Conservation (phyloP, 2,113 vertebrate species). For the Martes martes region DNA sequence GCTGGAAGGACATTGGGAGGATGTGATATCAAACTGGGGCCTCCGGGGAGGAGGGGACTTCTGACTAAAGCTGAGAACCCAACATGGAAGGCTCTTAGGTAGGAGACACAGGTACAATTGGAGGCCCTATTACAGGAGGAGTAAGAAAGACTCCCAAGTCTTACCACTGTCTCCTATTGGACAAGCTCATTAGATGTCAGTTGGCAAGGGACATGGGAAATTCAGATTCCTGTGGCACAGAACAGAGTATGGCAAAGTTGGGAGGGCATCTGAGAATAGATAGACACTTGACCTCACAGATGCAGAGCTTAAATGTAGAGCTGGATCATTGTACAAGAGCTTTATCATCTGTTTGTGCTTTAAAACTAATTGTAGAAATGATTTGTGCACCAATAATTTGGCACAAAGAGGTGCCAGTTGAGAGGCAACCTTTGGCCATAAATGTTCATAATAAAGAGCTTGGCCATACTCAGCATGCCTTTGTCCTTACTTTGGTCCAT, state of each 20-base stretch:
- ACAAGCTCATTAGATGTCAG: background rate
- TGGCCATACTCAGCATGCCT: rapidly evolving
- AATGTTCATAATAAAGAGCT: background rate
- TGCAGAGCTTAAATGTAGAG: background rate
- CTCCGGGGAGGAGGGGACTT: too few relatives aligned
- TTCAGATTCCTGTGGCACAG: background rate
- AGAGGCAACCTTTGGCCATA: background rate
- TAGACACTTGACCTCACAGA: too few relatives aligned
- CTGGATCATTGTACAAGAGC: background rate
- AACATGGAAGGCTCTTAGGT: background rate
- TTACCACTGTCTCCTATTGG: background rate
- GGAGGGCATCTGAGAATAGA: background rate
- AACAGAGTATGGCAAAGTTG: background rate
- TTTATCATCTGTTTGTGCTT: background rate
- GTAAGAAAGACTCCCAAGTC: background rate
- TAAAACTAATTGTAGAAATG: background rate
- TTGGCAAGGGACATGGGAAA: background rate
- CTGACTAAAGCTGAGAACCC: background rate
- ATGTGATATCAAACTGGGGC: background rate
- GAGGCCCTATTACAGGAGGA: background rate
- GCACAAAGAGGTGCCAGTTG: background rate
- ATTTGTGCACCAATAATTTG: background rate
- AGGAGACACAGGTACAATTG: rapidly evolving
- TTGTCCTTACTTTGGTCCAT: background rate
- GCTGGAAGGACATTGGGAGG: background rate